Conservation (phyloP, 2,113 vertebrate genomes). For the Hoplias malabaricus region DNA sequence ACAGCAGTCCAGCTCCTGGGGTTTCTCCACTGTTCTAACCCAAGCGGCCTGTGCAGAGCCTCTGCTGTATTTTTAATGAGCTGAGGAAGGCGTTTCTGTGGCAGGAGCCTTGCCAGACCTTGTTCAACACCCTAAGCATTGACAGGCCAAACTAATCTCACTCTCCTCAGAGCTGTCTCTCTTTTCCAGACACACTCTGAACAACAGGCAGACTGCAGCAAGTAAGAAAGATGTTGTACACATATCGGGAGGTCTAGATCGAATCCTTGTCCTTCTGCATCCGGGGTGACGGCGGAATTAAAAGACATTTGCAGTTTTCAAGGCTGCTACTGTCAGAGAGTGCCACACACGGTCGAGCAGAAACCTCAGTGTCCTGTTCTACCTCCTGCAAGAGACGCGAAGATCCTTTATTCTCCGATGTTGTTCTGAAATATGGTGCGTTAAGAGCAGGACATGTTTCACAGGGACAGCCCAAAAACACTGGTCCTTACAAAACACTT, state of each 20-base stretch:
- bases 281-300: conserved; percentile 20
- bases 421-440: background rate
- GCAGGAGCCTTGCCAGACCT: background rate
- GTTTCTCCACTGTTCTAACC: background rate
- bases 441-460: background rate
- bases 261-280: conserved; percentile 2
- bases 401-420: background rate
- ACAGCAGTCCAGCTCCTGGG: background rate
- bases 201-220: background rate
- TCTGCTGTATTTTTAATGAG: background rate
- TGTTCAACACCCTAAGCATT: background rate
- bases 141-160: background rate
- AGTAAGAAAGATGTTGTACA: conserved; percentile 5
- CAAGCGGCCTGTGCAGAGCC: background rate
- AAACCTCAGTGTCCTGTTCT: background rate
- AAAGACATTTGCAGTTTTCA: conserved; percentile 7
- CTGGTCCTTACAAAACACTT: too few species aligned
- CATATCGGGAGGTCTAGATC: conserved; percentile 17
- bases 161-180: background rate
- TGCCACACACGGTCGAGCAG: background rate
- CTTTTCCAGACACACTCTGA: background rate
- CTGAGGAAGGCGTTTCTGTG: background rate
- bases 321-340: conserved; percentile 13
- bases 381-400: background rate
- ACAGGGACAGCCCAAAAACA: too few species aligned